Conservation (phyloP, 2,113 vertebrate genomes). For the Erythrocebus patas region DNA sequence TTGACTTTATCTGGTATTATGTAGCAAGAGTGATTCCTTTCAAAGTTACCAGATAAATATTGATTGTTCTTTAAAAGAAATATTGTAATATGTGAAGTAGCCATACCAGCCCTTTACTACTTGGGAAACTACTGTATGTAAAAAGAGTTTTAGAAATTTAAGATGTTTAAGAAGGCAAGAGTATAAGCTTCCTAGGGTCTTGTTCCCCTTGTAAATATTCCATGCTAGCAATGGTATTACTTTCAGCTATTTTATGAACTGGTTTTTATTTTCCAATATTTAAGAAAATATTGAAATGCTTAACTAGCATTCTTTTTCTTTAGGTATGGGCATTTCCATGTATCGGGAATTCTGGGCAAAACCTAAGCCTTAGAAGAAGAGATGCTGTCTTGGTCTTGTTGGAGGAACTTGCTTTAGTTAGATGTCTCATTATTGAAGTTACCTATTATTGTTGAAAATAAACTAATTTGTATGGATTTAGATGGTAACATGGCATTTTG, state of each 20-base stretch:
- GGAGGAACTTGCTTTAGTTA: constrained; percentile 63
- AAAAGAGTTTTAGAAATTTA: not conserved
- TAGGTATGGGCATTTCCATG: constrained; percentile 92
- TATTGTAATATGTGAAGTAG: not conserved
- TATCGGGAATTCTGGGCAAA: constrained; percentile 86
- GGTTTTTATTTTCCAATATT: not conserved
- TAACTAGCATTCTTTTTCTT: not conserved
- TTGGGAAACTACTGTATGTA: not conserved
- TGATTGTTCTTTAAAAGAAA: not conserved
- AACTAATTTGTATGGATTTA: constrained; percentile 17
- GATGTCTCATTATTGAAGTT: constrained; percentile 76
- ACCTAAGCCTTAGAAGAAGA: constrained; percentile 82
- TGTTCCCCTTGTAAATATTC: not conserved
- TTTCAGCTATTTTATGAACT: not conserved
- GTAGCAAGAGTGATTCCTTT: not conserved
- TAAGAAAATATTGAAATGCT: not conserved
- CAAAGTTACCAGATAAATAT: not conserved
- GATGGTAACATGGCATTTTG: not conserved
- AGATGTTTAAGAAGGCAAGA: not conserved
- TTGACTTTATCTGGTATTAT: not conserved
- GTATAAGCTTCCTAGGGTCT: not conserved
- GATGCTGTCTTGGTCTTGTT: not conserved
- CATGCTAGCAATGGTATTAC: not conserved
- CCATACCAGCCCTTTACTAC: not conserved
- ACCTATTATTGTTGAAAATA: constrained; percentile 43